Evolutionary conservation across 2,888 invertebrate genomes (phyloP).

Genomic region (Cremastobaeus sp.): DNA sequence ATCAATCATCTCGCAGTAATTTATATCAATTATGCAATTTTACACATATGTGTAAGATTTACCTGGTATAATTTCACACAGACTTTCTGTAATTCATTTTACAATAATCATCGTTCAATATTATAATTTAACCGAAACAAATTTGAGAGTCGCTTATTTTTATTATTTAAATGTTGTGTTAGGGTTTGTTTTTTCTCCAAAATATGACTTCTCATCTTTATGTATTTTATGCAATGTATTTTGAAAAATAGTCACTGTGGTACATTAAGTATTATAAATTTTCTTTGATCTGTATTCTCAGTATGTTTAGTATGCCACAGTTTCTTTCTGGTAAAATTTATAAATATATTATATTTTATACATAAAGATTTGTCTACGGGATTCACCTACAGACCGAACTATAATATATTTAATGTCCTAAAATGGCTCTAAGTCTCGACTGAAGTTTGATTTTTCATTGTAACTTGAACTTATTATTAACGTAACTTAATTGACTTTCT

Average conservation of each 20-base stretch:
- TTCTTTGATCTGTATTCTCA: constrained; percentile 3
- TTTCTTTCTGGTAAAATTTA: constrained; percentile 48
- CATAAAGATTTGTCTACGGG: constrained; percentile 43
- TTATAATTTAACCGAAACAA: no score
- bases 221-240: constrained; percentile 51
- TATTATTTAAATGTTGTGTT: no score
- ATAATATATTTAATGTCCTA: constrained; percentile 25
- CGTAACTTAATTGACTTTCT: no score
- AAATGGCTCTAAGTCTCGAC: neutral
- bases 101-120: no score
- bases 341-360: constrained; percentile 51
- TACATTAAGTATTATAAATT: constrained; percentile 38
- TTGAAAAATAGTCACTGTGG: constrained; percentile 55
- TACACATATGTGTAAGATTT: no score
- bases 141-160: no score
- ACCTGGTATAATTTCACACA: no score
- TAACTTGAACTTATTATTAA: no score
- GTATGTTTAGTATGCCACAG: constrained; percentile 19
- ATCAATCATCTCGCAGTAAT: no score
- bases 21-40: no score
- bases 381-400: constrained; percentile 10
- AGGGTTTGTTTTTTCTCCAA: constrained; percentile 42
- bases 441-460: neutral
- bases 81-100: no score
- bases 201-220: constrained; percentile 41